Conservation (phyloP, 2,888 invertebrate genomes). For the Xestia rhomboidea region DNA sequence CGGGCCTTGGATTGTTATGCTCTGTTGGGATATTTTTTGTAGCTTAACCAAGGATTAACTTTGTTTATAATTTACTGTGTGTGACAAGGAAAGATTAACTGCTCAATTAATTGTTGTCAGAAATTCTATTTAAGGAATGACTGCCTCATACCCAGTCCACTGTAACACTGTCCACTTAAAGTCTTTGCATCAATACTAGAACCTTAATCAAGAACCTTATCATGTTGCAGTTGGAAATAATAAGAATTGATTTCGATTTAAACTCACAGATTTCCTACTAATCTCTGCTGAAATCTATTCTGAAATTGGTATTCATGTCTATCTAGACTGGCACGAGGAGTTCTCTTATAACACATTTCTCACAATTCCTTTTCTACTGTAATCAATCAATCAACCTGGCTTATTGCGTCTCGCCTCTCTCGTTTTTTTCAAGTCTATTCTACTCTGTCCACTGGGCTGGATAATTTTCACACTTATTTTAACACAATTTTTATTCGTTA, state of each 20-base stretch:
- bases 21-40: slow-evolving; percentile 13
- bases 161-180: too few species aligned
- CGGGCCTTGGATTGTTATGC: slow-evolving; percentile 11
- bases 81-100: background rate
- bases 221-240: too few species aligned
- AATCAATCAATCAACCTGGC: slow-evolving; percentile 14
- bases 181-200: background rate
- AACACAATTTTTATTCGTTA: background rate
- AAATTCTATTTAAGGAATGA: background rate
- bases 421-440: background rate
- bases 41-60: slow-evolving; percentile 1
- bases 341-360: background rate
- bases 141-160: background rate
- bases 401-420: slow-evolving; percentile 1
- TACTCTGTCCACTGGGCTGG: slow-evolving; percentile 1
- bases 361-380: background rate
- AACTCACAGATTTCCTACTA: background rate
- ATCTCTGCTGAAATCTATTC: background rate
- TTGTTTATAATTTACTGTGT: slow-evolving; percentile 12
- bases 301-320: background rate
- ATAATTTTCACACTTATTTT: slow-evolving; percentile 26
- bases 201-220: background rate
- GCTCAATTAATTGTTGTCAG: background rate
- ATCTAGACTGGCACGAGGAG: background rate
- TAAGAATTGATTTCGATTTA: background rate